phyloP scores from a whole-genome alignment of 2,888 invertebrate species.

The Nomada fucata region DNA sequence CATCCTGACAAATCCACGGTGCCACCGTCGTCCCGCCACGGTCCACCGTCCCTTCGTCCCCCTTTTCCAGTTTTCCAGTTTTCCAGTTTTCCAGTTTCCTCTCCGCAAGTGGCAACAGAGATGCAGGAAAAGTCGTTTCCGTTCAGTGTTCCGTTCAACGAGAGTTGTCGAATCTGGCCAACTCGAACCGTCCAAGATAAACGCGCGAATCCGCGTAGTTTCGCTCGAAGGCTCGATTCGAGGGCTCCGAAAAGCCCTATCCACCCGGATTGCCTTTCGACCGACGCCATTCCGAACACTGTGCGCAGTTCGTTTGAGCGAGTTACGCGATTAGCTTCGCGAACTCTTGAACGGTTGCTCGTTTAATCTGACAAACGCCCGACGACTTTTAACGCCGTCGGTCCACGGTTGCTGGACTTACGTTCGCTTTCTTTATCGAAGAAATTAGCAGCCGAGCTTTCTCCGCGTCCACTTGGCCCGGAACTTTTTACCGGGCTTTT shows the following conservation, averaged over 20 bases:
- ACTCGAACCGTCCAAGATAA: constrained; percentile 47
- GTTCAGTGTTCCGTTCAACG: not conserved
- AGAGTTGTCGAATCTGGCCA: constrained; percentile 30
- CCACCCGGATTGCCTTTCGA: constrained; percentile 44
- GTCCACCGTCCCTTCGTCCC: too few relatives aligned
- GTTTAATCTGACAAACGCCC: constrained; percentile 53
- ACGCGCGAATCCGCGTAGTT: constrained; percentile 37
- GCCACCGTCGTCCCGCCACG: too few relatives aligned
- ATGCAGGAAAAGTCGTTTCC: not conserved
- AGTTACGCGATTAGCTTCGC: constrained; percentile 67
- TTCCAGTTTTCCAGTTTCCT: too few relatives aligned
- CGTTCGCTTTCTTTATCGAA: constrained; percentile 40
- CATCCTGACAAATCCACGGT: too few relatives aligned
- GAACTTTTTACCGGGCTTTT: not conserved
- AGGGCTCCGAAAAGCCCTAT: constrained; percentile 72
- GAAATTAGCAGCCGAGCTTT: constrained; percentile 28
- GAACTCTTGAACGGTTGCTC: constrained; percentile 46
- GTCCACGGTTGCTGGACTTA: not conserved
- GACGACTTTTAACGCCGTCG: constrained; percentile 27
- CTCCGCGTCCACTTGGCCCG: not conserved
- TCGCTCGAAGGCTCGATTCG: constrained; percentile 59
- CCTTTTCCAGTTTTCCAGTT: too few relatives aligned
- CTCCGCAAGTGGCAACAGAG: not conserved
- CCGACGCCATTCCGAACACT: constrained; percentile 3
- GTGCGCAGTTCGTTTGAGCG: constrained; percentile 59